phyloP scores from a whole-genome alignment of 2,113 vertebrate species.

The Saguinus midas region DNA sequence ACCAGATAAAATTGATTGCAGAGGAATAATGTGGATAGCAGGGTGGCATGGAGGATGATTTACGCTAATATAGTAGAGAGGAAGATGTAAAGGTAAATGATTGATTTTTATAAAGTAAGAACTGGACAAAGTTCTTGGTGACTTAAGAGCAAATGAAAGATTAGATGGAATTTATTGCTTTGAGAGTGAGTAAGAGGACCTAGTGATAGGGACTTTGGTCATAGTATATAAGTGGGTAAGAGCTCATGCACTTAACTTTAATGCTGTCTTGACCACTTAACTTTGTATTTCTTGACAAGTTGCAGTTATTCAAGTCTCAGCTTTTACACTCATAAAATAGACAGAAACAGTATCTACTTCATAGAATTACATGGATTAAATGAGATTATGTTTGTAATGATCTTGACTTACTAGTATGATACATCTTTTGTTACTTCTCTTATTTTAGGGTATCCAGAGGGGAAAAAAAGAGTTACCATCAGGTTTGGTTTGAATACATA shows the following conservation, averaged over 20 bases:
- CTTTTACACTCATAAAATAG: slow-evolving; percentile 26
- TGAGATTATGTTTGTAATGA: not conserved
- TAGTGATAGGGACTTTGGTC: not conserved
- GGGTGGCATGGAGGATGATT: not conserved
- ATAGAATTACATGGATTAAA: not conserved
- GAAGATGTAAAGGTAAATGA: slow-evolving; percentile 58
- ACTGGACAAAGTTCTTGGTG: slow-evolving; percentile 57
- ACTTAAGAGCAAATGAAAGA: slow-evolving; percentile 58
- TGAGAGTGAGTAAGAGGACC: not conserved
- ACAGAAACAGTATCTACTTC: slow-evolving; percentile 18
- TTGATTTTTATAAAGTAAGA: slow-evolving; percentile 69
- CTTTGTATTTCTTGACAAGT: slow-evolving; percentile 38
- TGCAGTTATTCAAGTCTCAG: not conserved
- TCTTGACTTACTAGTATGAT: not conserved
- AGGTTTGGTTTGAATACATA: not conserved
- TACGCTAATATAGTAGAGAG: slow-evolving; percentile 44
- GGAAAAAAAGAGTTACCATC: not conserved
- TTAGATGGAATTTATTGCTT: slow-evolving; percentile 50
- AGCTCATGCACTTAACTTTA: slow-evolving; percentile 14
- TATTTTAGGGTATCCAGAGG: not conserved
- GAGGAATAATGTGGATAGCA: slow-evolving; percentile 3
- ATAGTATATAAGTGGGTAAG: not conserved
- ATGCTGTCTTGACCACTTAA: not conserved
- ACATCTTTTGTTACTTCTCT: slow-evolving; percentile 32
- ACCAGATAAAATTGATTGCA: slow-evolving; percentile 61